Percentiles rank a stretch among this genome's conserved stretches.
Conservation (phyloP, 1,140 invertebrate species). For the Ceratosolen fusciceps region DNA sequence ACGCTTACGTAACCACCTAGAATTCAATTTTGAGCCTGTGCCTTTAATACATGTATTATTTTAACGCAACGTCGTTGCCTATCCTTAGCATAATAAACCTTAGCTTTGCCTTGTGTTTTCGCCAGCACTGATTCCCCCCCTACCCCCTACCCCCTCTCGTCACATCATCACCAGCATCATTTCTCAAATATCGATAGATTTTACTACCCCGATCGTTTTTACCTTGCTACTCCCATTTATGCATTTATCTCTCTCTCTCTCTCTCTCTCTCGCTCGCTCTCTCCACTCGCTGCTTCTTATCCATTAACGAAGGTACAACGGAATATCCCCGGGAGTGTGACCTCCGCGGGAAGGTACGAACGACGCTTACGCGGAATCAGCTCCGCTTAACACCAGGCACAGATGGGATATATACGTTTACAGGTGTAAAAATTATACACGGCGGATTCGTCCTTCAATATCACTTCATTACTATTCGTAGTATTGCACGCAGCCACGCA, state of each 20-base stretch:
- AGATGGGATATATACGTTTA: slow-evolving; percentile 56
- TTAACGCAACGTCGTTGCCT: slow-evolving; percentile 56
- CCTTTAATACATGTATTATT: slow-evolving; percentile 49
- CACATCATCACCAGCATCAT: too few relatives aligned
- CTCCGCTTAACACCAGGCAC: slow-evolving; percentile 63
- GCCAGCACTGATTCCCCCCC: slow-evolving; percentile 61
- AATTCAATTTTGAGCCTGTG: slow-evolving; percentile 62
- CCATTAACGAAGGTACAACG: background rate
- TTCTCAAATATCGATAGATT: too few relatives aligned
- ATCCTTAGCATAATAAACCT: slow-evolving; percentile 55
- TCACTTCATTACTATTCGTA: slow-evolving; percentile 13
- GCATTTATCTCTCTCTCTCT: too few relatives aligned
- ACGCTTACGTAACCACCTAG: slow-evolving; percentile 65
- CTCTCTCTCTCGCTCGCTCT: background rate
- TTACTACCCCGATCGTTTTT: too few relatives aligned
- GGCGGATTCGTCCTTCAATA: slow-evolving; percentile 58
- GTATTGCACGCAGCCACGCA: background rate
- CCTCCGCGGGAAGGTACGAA: background rate
- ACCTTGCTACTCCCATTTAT: too few relatives aligned
- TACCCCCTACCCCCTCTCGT: too few relatives aligned
- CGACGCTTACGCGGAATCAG: slow-evolving; percentile 57
- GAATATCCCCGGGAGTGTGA: background rate
- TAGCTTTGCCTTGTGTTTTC: slow-evolving; percentile 58
- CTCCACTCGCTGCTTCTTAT: background rate
- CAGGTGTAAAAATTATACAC: slow-evolving; percentile 61